Evolutionary conservation across 2,113 vertebrate genomes (phyloP).

Genomic region (Panurus biarmicus): DNA sequence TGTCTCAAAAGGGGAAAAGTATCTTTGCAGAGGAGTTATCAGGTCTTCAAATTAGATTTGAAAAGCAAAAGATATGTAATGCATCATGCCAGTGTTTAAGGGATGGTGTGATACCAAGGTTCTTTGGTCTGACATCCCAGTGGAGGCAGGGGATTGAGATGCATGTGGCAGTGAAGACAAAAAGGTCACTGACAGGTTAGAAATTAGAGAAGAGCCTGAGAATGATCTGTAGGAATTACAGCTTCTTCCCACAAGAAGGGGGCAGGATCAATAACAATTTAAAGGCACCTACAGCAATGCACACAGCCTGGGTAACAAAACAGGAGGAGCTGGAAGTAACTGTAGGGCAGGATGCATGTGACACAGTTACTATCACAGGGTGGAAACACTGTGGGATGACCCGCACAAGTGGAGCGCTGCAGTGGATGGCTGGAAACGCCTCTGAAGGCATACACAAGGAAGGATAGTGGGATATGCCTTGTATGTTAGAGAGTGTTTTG

Average conservation of each 20-base stretch:
- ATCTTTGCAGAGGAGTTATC: background rate
- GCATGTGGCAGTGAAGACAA: background rate
- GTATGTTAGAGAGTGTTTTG: background rate
- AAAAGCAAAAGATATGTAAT: background rate
- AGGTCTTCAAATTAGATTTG: background rate
- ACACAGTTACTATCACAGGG: background rate
- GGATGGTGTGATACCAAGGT: background rate
- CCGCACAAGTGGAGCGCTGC: background rate
- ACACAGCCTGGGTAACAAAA: background rate
- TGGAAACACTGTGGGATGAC: background rate
- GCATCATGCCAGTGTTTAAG: background rate
- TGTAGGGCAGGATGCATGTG: background rate
- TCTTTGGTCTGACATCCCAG: background rate
- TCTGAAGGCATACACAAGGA: background rate
- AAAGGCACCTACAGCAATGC: background rate
- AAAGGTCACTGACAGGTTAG: background rate
- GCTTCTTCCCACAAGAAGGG: background rate
- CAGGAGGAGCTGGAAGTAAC: background rate
- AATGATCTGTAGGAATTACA: background rate
- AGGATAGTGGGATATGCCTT: background rate
- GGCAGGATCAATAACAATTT: background rate
- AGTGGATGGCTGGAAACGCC: background rate
- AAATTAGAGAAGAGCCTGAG: background rate
- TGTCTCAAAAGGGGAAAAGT: background rate
- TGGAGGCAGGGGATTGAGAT: background rate